A percentile compares a stretch with the other conserved stretches of the same genome.
phyloP scores from a whole-genome alignment of 2,888 invertebrate species.

The Stratiomys singularior region DNA sequence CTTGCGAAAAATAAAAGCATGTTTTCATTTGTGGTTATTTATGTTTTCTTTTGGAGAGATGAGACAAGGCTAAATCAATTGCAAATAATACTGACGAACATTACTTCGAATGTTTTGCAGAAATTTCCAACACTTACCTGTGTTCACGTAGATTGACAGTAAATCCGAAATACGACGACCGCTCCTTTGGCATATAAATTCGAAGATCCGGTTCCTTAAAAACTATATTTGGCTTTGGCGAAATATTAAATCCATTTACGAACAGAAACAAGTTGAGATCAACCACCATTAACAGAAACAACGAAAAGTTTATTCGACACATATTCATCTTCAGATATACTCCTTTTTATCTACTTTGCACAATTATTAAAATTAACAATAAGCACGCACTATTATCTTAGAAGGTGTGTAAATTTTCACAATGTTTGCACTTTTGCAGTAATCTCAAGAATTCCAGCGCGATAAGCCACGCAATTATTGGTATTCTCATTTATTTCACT shows the following conservation, averaged over 20 bases:
- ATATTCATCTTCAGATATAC: background rate
- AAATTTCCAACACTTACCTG: slow-evolving; percentile 57
- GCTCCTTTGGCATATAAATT: slow-evolving; percentile 56
- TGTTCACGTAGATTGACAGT: slow-evolving; percentile 59
- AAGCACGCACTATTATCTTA: background rate
- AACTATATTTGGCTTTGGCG: slow-evolving; percentile 59
- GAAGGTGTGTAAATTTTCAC: background rate
- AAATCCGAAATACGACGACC: slow-evolving; percentile 64
- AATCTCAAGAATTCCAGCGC: background rate
- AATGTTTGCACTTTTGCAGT: background rate
- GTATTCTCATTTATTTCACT: background rate
- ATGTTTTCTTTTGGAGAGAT: too few relatives aligned
- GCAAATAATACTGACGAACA: too few relatives aligned
- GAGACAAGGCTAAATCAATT: too few relatives aligned
- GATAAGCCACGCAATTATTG: background rate
- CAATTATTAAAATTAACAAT: background rate
- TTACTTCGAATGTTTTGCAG: background rate
- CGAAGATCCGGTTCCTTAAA: slow-evolving; percentile 57
- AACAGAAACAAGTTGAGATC: background rate
- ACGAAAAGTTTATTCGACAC: background rate
- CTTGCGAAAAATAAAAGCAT: too few relatives aligned
- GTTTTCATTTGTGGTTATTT: too few relatives aligned
- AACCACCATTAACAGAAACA: background rate
- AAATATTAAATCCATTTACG: slow-evolving; percentile 59
- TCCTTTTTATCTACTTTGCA: background rate